Evolutionary conservation across 2,113 vertebrate genomes (phyloP), one percentile per base, ranked within the genome.

Genomic region (Cochlearius cochlearius): DNA sequence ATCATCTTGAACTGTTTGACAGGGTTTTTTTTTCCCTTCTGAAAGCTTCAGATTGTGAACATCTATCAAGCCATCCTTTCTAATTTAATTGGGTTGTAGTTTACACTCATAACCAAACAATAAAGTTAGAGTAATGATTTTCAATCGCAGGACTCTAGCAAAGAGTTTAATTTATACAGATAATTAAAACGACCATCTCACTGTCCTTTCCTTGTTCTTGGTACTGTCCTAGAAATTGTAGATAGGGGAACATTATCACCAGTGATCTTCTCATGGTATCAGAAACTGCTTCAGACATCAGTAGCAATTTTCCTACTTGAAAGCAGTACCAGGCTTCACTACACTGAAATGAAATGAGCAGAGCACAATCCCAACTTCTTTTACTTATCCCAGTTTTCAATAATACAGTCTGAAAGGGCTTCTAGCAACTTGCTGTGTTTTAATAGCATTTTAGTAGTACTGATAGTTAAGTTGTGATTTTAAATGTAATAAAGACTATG

Each of bases 81-180:
- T 72, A 92, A 97, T 97, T 96, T 96, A 97, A 97, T 67, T 97
- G 97, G 94, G 82, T 75, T 95, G 94, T 92, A 97, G 95, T 98
- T 98, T 97, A 97, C 74, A 86, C 90, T 97, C 92, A 96, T 86
- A 97, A 96, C 88, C 91, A 96, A 97, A 98, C 91, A 97, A 97
- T 97, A 97, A 96, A 98, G 91, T 95, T 93, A 89, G 94, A 97
- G 62, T 92, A 96, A 98, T 96, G 94, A 97, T 87, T 92, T 98
- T 98, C 96, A 97, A 91, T 96, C 95, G 96, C 83, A 96, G 90
- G 87, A 96, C 78, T 91, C 71, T 77, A 92, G 90, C 91, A 96
- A 93, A 97, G 47, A 92, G 83, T 95, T 97, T 98, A 96, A 98
- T 97, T 98, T 97, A 96, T 90, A 95, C 34, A 96, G 43, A 77